Evolutionary conservation across 2,797 vertebrate genomes (phyloP).

Genomic region (Bufotes viridis): DNA sequence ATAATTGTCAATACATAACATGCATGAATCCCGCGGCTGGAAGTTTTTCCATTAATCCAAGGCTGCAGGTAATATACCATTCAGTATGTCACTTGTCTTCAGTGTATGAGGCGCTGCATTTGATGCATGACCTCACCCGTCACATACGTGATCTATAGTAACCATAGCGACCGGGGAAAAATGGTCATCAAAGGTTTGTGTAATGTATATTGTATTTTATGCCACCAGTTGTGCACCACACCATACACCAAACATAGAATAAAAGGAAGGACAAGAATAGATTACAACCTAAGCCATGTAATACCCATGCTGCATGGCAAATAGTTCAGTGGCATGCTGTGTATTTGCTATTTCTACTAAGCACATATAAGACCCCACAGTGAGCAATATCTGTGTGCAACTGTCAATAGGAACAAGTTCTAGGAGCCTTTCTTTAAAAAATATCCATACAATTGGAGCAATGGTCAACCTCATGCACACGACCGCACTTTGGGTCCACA

Average conservation of each 20-base stretch:
- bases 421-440: background rate
- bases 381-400: background rate
- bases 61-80: constrained; percentile 80
- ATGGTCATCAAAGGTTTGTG: constrained; percentile 39
- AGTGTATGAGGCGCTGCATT: constrained; percentile 10
- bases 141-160: constrained; percentile 30
- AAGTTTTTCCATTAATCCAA: constrained; percentile 91
- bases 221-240: constrained; percentile 15
- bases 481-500: no score
- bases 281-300: background rate
- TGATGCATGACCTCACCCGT: constrained; percentile 48
- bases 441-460: background rate
- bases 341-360: background rate
- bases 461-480: no score
- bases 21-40: constrained; percentile 93
- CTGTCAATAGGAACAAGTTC: background rate
- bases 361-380: background rate
- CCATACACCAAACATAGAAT: background rate
- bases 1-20: constrained; percentile 90
- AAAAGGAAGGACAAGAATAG: background rate
- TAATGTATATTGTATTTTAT: constrained; percentile 31
- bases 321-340: background rate
- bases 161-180: constrained; percentile 32
- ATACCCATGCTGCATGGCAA: background rate
- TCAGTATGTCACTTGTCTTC: constrained; percentile 46